Evolutionary conservation across 2,797 vertebrate genomes (phyloP), one percentile per base, ranked within the genome.

Genomic region (Squalus acanthias): DNA sequence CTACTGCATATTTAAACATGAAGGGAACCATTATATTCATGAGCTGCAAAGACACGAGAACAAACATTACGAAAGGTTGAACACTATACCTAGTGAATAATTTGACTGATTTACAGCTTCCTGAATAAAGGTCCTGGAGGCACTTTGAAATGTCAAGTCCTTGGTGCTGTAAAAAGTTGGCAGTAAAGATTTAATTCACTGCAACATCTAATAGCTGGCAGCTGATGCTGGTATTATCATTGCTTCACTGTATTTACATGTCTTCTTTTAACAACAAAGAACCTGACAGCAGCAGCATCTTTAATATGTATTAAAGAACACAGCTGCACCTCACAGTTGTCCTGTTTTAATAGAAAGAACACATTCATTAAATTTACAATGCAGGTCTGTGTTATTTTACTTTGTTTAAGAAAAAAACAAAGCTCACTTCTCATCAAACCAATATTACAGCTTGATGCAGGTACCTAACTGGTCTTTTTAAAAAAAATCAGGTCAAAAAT

Each of bases 1-100:
- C 99, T 97, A 99, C 99, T 97, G 98, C 99, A 97, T 99, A 99
- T 98, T 99, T 99, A 98, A 99, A 99, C 99, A 99, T 99, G 98
- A 99, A 99, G 97, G 99, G 99, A 97, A 99, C 99, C 97, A 97
- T 96, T 96, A 99, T 99, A 97, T 99, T 99, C 98, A 99, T 99
- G 96, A 98, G 97, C 99, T 99, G 97, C 97, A 98, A 98, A 97
- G 67, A 97, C 2, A 97, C 97, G 96, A 97, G 96, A 96, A 97
- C 33, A 96, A 60, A 98, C 97, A 96, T 96, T 96, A 85, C 96
- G 96, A 97, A 97, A 96, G 87, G 96, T 92, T 72, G 67, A 74
- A 74, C 65, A 53, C 67, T 53, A 74, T 57, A 95, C 70, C 46
- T 72, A 76, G 94, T 76, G 94, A 95, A 76, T 74, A 57, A 95